phyloP scores from a whole-genome alignment of 2,113 vertebrate species.

The Trinectes maculatus region DNA sequence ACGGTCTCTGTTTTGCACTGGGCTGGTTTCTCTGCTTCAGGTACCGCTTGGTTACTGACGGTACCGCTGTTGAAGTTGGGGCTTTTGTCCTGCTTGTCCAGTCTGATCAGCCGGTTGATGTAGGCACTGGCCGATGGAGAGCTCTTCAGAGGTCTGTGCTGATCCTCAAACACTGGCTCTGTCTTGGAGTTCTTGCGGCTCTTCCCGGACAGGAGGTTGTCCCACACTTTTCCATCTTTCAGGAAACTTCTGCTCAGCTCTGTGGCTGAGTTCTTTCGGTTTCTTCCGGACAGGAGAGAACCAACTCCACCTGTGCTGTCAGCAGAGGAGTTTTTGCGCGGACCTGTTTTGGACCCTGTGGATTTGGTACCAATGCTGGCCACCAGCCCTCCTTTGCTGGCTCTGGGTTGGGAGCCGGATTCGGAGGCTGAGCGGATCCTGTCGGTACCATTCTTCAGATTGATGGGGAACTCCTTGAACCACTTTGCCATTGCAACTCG shows the following conservation, averaged over 20 bases:
- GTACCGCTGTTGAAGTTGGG: conserved; percentile 72
- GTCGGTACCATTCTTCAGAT: conserved; percentile 87
- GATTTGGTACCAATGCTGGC: conserved; percentile 69
- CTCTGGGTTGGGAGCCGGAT: conserved; percentile 63
- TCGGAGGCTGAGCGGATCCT: conserved; percentile 76
- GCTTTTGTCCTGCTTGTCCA: conserved; percentile 88
- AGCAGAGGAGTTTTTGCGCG: conserved; percentile 75
- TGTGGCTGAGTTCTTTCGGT: conserved; percentile 83
- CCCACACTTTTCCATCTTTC: conserved; percentile 80
- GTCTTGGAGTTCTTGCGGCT: conserved; percentile 85
- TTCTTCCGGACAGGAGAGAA: conserved; percentile 76
- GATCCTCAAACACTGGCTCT: conserved; percentile 73
- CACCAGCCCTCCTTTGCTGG: conserved; percentile 73
- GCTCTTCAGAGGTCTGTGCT: conserved; percentile 61
- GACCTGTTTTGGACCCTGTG: conserved; percentile 58
- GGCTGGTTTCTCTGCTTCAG: conserved; percentile 81
- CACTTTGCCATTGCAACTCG: conserved; percentile 87
- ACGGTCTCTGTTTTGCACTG: conserved; percentile 83
- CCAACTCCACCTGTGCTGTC: conserved; percentile 60
- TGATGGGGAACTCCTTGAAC: conserved; percentile 92
- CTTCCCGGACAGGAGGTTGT: conserved; percentile 84
- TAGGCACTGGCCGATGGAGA: conserved; percentile 78
- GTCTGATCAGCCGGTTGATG: conserved; percentile 89
- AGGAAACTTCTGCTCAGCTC: conserved; percentile 67
- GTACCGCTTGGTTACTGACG: conserved; percentile 51